A percentile compares a stretch with the other conserved stretches of the same genome.
Conservation (phyloP, 2,797 vertebrate genomes). For the Phrynocephalus guinanensis region DNA sequence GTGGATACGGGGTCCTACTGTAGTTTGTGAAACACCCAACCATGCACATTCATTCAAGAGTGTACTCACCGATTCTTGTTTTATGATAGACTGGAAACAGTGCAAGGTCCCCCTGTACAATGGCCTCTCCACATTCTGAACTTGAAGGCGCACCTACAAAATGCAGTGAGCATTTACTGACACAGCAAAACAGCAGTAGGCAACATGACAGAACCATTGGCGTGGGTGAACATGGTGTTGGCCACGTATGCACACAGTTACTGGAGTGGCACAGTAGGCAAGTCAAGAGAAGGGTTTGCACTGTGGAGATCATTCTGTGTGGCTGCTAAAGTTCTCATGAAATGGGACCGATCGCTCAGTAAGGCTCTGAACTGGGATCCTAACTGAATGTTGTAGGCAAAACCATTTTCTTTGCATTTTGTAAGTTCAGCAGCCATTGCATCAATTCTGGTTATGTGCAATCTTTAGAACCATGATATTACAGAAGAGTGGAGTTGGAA, state of each 20-base stretch:
- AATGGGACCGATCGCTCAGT: neutral
- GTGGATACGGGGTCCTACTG: too few relatives aligned
- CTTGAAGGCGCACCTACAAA: slow-evolving; percentile 94
- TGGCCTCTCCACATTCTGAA: slow-evolving; percentile 90
- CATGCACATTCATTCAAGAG: neutral
- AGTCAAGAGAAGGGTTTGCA: neutral
- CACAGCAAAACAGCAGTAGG: slow-evolving; percentile 18
- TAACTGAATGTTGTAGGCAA: neutral
- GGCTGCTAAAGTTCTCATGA: neutral
- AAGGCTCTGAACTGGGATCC: neutral
- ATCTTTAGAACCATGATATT: neutral
- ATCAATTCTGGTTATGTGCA: neutral
- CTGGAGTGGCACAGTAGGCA: slow-evolving; percentile 40
- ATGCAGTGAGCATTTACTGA: slow-evolving; percentile 49
- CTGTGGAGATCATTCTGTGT: slow-evolving; percentile 8
- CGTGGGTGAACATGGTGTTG: slow-evolving; percentile 37
- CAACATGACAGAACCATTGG: slow-evolving; percentile 30
- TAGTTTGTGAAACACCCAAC: too few relatives aligned
- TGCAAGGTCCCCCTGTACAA: slow-evolving; percentile 93
- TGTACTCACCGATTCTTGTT: slow-evolving; percentile 91
- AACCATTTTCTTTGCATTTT: neutral
- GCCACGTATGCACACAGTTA: slow-evolving; percentile 31
- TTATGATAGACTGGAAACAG: slow-evolving; percentile 95
- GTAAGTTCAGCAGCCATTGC: neutral
- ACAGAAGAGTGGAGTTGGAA: too few relatives aligned